Evolutionary conservation across 2,888 invertebrate genomes (phyloP), one percentile per base, ranked within the genome.

Genomic region (Seira musarum): DNA sequence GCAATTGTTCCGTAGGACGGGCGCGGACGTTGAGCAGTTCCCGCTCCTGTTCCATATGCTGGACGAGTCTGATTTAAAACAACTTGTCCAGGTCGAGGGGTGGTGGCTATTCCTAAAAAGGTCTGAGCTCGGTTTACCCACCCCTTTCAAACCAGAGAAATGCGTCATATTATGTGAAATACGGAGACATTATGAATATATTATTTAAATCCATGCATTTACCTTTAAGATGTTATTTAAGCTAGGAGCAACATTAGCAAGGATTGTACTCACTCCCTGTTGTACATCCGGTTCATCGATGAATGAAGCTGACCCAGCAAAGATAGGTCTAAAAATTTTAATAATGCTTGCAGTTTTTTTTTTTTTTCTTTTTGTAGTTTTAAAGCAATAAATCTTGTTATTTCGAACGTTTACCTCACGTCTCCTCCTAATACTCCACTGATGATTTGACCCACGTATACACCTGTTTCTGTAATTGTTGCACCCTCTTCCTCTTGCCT

Each of bases 371-470:
- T 6, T 61, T 22, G 3, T 13, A 61, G 19, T 10, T 61, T 6
- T 13, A 24, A 61, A 13, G 21, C 24, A 61, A 13, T 25, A 53
- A 2, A 5, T 17, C 3, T 3, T 53, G 17, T 13, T n/a, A 53
- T 53, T 53, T 3, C 30, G 30, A 2, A 30, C 13, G 3, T 2
- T 53, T 53, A 53, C 53, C 53, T 53, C 0, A 73, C 79, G n/a
- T 79, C 79, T 21, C 79, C 79, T 15, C 72, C 79, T 19, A 79
- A 30, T 0, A 79, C 73, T 15, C 79, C 79, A n/a, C 53, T 67
- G 15, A 79, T 67, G 25, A 79, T 79, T 73, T 79, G 79, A 19
- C 68, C 79, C 0, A 79, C 71, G 46, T 79, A 79, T 0, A 24
- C 68, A 3, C 79, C 79, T 3, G 78, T 67, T 63, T 78, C 72